Evolutionary conservation across 2,113 vertebrate species (phyloP).

Genomic region (Camelus dromedarius): DNA sequence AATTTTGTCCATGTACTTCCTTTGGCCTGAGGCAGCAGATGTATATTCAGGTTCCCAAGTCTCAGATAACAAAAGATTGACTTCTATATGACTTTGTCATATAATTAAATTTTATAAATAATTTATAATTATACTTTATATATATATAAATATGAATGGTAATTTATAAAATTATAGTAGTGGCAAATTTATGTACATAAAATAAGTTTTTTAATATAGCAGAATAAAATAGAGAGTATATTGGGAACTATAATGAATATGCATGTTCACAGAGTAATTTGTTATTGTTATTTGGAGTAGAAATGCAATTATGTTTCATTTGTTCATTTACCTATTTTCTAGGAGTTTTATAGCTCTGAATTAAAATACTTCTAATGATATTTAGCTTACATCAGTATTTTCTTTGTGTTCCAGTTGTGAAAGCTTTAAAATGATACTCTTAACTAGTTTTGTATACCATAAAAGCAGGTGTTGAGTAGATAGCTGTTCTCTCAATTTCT

Average conservation of each 20-base stretch:
- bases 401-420: conserved; percentile 26
- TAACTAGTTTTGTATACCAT: background rate
- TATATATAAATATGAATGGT: background rate
- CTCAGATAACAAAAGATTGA: background rate
- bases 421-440: conserved; percentile 38
- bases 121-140: background rate
- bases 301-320: conserved; percentile 49
- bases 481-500: background rate
- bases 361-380: background rate
- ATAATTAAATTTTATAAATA: background rate
- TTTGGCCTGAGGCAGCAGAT: background rate
- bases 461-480: conserved; percentile 37
- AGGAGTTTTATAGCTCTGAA: background rate
- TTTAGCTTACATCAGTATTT: conserved; percentile 27
- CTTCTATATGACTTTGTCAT: background rate
- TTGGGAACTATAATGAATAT: background rate
- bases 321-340: conserved; percentile 37
- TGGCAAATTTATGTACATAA: conserved; percentile 3
- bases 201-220: background rate
- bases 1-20: conserved; percentile 17
- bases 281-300: conserved; percentile 1
- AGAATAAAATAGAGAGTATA: conserved; percentile 32
- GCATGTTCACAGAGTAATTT: conserved; percentile 22
- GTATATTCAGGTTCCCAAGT: background rate
- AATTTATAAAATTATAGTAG: conserved; percentile 24